Conservation (phyloP, 2,797 vertebrate species). For the Leptatherina wallacei region DNA sequence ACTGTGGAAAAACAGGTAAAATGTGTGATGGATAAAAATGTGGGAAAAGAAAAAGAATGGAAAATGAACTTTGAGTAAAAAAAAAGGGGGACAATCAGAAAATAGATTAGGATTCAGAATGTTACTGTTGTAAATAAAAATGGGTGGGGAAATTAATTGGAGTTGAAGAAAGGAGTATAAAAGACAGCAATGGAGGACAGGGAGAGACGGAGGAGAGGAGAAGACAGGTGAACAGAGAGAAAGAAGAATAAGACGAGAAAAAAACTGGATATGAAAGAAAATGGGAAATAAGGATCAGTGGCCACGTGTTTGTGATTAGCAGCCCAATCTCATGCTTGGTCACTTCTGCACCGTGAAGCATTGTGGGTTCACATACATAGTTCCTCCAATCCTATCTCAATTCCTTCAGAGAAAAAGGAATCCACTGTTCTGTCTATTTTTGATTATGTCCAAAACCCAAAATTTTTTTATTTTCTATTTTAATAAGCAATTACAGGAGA, state of each 20-base stretch:
- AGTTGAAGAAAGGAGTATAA: constrained; percentile 29
- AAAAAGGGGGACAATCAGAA: constrained; percentile 38
- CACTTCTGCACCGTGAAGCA: constrained; percentile 20
- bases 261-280: constrained; percentile 33
- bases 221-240: constrained; percentile 12
- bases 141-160: constrained; percentile 44
- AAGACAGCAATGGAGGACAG: constrained; percentile 38
- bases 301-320: constrained; percentile 61
- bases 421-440: constrained; percentile 12
- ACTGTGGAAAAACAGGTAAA: constrained; percentile 31
- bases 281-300: constrained; percentile 60
- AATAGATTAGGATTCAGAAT: constrained; percentile 59
- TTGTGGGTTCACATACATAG: not conserved
- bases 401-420: constrained; percentile 20
- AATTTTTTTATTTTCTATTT: not conserved
- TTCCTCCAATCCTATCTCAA: constrained; percentile 3
- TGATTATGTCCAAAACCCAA: constrained; percentile 5
- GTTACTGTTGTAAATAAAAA: constrained; percentile 50
- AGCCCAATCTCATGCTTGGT: constrained; percentile 56
- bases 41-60: constrained; percentile 29
- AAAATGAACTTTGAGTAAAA: constrained; percentile 60
- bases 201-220: constrained; percentile 20
- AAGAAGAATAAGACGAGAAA: constrained; percentile 10
- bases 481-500: constrained; percentile 10
- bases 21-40: constrained; percentile 15